Conservation (phyloP, 2,888 invertebrate genomes). For the Orthosia incerta region DNA sequence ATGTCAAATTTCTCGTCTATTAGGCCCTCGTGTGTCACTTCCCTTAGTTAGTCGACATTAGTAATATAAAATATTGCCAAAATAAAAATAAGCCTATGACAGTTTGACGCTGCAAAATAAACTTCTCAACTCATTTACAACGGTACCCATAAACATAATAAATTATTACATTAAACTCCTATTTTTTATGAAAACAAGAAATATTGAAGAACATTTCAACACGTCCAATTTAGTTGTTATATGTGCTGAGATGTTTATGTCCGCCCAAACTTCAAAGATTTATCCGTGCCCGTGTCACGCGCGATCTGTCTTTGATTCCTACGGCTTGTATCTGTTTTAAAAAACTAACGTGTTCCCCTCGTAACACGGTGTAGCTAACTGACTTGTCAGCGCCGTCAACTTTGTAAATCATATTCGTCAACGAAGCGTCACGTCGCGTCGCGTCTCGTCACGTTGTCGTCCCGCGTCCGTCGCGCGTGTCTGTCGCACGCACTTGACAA, state of each 20-base stretch:
- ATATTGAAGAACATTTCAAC: conserved; percentile 52
- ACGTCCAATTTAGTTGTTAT: conserved; percentile 62
- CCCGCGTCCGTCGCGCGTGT: conserved; percentile 28
- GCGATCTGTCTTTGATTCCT: conserved; percentile 39
- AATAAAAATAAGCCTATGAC: conserved; percentile 54
- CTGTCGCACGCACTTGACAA: conserved; percentile 51
- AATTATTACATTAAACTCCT: conserved; percentile 61
- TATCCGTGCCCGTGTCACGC: conserved; percentile 49
- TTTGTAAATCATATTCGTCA: conserved; percentile 70
- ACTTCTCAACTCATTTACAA: conserved; percentile 59
- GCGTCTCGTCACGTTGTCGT: conserved; percentile 39
- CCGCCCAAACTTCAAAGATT: conserved; percentile 54
- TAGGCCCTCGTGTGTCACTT: conserved; percentile 27
- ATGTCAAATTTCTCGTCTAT: conserved; percentile 41
- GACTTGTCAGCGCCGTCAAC: conserved; percentile 62
- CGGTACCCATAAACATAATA: conserved; percentile 59
- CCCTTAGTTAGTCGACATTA: conserved; percentile 53
- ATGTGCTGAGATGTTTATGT: conserved; percentile 57
- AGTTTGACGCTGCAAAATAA: conserved; percentile 53
- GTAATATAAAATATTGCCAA: conserved; percentile 52
- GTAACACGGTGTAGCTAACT: conserved; percentile 58
- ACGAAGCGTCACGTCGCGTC: conserved; percentile 39
- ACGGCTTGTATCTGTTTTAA: conserved; percentile 31
- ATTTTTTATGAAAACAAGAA: conserved; percentile 60
- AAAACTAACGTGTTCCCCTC: conserved; percentile 35